Evolutionary conservation across 2,113 vertebrate genomes (phyloP), one percentile per base, ranked within the genome.

Genomic region (Hymenochirus boettgeri): DNA sequence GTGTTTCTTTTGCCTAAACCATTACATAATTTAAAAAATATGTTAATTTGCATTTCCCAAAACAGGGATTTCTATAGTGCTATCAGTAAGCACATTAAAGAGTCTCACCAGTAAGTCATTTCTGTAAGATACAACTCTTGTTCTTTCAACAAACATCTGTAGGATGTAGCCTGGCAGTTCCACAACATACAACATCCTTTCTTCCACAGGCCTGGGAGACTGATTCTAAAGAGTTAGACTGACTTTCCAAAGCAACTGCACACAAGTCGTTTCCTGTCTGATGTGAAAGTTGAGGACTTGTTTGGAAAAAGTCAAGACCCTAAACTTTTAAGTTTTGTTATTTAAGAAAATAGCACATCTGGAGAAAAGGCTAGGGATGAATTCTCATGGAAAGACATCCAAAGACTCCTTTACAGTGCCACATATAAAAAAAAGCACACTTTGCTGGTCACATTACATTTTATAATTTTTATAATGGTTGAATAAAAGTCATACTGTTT

Each of bases 81-180:
- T 31, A 46, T 57, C 22, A 27, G 29, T 39, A 57, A 48, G 51
- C n/a, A 31, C 19, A 39, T 26, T 12, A 56, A n/a, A 25, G 45
- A 65, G 33, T 27, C 7, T 33, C 1, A 31, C 23, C 31, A 37
- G 10, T 21, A 25, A 45, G 46, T 19, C 5, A 12, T 7, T 22
- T 18, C 46, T 33, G 17, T 57, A 8, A 18, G 17, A 5, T 23
- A 26, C 25, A 35, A 48, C 26, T 57, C 25, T 31, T 35, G 51
- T 58, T 58, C 55, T 51, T 58, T 24, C 55, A 54, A 57, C 31
- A 22, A 23, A n/a, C 12, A 39, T 8, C 29, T 39, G 25, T 19
- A 58, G 55, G 46, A 51, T 51, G 54, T 24, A 51, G 46, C 39
- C 39, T 24, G 13, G 21, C 11, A 50, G 35, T 46, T 18, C 19